These are phyloP conservation scores for Protosalanx chinensis DNA, from an alignment of 2,797 vertebrate species.

Conservation along the genomic window DNA sequence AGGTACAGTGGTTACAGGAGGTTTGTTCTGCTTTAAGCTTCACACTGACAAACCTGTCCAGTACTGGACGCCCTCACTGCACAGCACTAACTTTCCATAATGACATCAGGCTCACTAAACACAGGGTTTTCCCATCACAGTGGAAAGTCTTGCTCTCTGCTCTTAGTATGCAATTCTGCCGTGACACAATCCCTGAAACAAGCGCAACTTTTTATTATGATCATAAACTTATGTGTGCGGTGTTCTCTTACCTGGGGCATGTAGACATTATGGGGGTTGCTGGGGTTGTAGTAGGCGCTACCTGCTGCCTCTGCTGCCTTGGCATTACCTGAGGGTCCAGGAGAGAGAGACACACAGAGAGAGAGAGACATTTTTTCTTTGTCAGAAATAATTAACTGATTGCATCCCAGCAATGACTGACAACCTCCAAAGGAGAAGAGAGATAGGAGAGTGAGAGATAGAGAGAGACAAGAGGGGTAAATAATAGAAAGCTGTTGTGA, in stretches of 20 bases:
- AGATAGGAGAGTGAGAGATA: slow-evolving; percentile 26
- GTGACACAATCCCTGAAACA: no score
- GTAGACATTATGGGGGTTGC: slow-evolving; percentile 88
- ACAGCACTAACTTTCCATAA: no score
- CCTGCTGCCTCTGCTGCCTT: slow-evolving; percentile 85
- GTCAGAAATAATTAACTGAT: slow-evolving; percentile 30
- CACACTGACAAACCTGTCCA: no score
- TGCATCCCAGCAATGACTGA: slow-evolving; percentile 9
- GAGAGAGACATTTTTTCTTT: slow-evolving; percentile 32
- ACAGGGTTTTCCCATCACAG: no score
- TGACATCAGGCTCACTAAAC: no score
- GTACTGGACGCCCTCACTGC: no score
- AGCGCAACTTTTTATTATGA: no score
- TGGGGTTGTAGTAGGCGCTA: slow-evolving; percentile 87
- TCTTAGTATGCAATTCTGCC: no score
- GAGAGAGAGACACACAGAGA: slow-evolving; percentile 23
- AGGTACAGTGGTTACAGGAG: no score
- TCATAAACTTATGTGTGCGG: neutral
- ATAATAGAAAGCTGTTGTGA: neutral
- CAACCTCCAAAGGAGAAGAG: slow-evolving; percentile 16
- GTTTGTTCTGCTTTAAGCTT: no score
- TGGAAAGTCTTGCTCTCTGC: no score
- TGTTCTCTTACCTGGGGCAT: slow-evolving; percentile 83
- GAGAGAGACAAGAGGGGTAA: neutral
- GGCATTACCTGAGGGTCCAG: slow-evolving; percentile 61